phyloP scores from a whole-genome alignment of 2,113 vertebrate genomes.

The rat (Rattus norvegicus) region GRCr8 NC_086023.1:40187001-40187500 shows the following conservation, averaged over 20 bases:
- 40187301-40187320: background rate
- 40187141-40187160: background rate
- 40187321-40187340: background rate
- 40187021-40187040: conserved; percentile 33
- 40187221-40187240: background rate
- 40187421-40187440: background rate
- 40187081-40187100: background rate
- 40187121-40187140: background rate
- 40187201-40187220: background rate
- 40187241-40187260: background rate
- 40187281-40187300: background rate
- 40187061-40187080: background rate
- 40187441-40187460: background rate
- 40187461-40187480: background rate
- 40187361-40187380: background rate
- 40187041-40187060: background rate
- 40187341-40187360: background rate
- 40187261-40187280: background rate
- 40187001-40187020: background rate
- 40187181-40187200: background rate
- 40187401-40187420: background rate
- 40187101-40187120: background rate
- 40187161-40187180: background rate
- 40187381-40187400: background rate
- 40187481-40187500: background rate